These are phyloP conservation scores for Nothoprocta pentlandii DNA, from an alignment of 2,113 vertebrate genomes.

Conservation along the genomic window DNA sequence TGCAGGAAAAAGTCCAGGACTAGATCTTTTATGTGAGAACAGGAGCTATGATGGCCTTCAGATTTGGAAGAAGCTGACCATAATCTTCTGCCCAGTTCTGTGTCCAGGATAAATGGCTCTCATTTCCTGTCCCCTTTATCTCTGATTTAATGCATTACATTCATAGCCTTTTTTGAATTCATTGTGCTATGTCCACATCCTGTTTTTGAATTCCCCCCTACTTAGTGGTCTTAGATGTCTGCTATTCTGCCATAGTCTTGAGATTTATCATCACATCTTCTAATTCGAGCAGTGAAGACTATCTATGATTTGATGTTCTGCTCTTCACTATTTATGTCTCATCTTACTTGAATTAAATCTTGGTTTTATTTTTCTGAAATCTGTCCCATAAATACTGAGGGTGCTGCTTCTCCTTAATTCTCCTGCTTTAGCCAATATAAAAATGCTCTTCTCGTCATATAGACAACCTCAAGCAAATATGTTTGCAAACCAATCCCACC, in stretches of 20 bases:
- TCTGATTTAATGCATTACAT: background rate
- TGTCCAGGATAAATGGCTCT: background rate
- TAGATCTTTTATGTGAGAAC: background rate
- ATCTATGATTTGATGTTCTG: background rate
- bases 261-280: background rate
- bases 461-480: background rate
- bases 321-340: background rate
- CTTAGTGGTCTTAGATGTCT: background rate
- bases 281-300: background rate
- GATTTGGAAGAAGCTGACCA: background rate
- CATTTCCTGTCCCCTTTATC: background rate
- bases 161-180: background rate
- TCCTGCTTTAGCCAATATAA: background rate
- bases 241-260: background rate
- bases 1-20: background rate
- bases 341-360: background rate
- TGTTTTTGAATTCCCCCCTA: background rate
- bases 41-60: background rate
- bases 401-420: background rate
- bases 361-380: background rate
- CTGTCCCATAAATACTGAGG: background rate
- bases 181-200: fast-evolving
- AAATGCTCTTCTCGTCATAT: fast-evolving
- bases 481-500: background rate
- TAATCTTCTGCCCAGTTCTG: background rate